A percentile compares a stretch with the other conserved stretches of the same genome.
These are phyloP conservation scores for Columbina picui DNA, from an alignment of 2,113 vertebrate genomes.

Conservation along the genomic window DNA sequence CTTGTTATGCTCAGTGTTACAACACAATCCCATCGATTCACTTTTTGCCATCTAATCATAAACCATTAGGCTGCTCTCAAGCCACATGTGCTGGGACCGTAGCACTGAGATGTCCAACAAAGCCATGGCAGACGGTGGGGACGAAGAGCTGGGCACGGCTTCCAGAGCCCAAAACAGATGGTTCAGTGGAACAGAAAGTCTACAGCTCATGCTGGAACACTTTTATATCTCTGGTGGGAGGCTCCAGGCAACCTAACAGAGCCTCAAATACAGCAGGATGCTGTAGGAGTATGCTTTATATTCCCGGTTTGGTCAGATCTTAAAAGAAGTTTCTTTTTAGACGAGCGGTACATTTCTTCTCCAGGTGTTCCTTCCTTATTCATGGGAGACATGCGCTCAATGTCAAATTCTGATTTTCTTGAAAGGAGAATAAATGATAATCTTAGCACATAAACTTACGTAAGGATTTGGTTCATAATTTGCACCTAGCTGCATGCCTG, in stretches of 20 bases:
- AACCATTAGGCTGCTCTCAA: background rate
- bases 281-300: background rate
- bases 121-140: fast-evolving
- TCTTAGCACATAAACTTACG: background rate
- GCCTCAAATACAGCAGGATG: constrained; percentile 21
- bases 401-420: background rate
- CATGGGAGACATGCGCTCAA: background rate
- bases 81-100: background rate
- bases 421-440: background rate
- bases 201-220: background rate
- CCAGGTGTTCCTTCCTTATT: background rate
- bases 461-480: constrained; percentile 8
- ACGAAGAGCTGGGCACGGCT: background rate
- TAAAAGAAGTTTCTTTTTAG: background rate
- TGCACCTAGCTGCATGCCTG: constrained; percentile 4
- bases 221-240: constrained; percentile 57
- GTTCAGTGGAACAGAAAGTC: background rate
- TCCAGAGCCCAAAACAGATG: constrained; percentile 3
- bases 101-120: background rate
- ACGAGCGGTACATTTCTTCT: background rate
- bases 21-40: background rate
- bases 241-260: constrained; percentile 26
- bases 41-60: background rate
- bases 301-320: background rate
- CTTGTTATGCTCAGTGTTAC: background rate